Evolutionary conservation across 2,888 invertebrate species (phyloP), one percentile per base, ranked within the genome.

Genomic region (Lissocephala sabroskyi): DNA sequence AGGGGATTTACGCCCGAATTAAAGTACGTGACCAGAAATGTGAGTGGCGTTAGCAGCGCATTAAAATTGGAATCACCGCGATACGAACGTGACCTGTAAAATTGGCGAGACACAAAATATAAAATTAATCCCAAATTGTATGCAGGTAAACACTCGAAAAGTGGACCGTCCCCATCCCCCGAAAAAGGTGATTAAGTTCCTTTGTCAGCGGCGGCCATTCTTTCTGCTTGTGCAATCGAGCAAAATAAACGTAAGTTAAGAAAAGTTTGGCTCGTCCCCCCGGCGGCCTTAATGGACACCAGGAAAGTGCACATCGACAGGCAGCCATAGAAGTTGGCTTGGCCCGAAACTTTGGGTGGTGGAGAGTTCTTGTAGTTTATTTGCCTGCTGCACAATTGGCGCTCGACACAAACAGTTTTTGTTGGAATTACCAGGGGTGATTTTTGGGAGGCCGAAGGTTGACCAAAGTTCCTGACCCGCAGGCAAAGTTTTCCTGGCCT

Each of bases 1-100:
- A 96, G 86, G 0, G 96, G 96, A 85, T 97, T 96, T 57, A 96
- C 89, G 40, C 92, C 96, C 13, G 95, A 95, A 86, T 96, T 96
- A 84, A 93, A 90, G 83, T 95, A 97, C 35, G 95, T 90, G 64
- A 95, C 88, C 54, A 96, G 89, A 84, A 94, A 95, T 17, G 95
- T 94, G 53, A 94, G 87, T 1, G 96, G 95, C 7, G 95, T 94
- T 54, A 95, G 87, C 13, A 93, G 85, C 5, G 91, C 90, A 76
- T 92, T 91, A 80, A 93, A 92, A 77, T 91, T 89, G 55, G 91
- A 89, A 68, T 89, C 87, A 55, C 92, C 92, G 60, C 89, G 87
- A 83, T 91, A 91, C 56, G 87, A 87, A 43, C 86, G 86, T 58
- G 89, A 89, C 85, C 85, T 85, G 71, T 32, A 23, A 23, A 23